phyloP scores from a whole-genome alignment of 2,888 invertebrate species.

The Thalpophila matura region DNA sequence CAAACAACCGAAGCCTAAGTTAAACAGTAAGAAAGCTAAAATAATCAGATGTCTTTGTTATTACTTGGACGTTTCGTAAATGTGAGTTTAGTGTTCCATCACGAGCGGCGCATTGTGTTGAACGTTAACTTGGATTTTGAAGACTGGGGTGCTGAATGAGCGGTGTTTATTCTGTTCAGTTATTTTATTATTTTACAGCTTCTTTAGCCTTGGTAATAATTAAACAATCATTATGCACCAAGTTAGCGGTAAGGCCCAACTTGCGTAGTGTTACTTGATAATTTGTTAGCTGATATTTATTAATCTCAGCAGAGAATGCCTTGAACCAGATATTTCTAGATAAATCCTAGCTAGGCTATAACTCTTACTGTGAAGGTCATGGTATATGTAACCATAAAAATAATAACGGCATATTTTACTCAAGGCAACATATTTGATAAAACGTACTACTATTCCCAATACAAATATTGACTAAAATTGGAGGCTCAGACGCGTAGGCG shows the following conservation, averaged over 20 bases:
- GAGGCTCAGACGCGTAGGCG: conserved; percentile 10
- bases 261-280: no score
- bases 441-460: conserved; percentile 17
- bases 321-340: conserved; percentile 9
- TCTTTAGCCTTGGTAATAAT: neutral
- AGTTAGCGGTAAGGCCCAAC: no score
- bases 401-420: conserved; percentile 26
- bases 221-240: no score
- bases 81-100: conserved; percentile 12
- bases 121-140: conserved; percentile 26
- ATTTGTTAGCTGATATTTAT: no score
- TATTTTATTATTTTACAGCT: neutral
- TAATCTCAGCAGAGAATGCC: neutral
- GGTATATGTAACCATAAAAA: conserved; percentile 30
- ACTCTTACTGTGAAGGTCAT: conserved; percentile 12
- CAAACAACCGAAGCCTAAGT: conserved; percentile 39
- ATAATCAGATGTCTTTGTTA: conserved; percentile 48
- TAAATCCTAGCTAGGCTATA: conserved; percentile 9
- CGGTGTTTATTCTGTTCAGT: neutral
- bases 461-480: conserved; percentile 36
- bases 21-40: conserved; percentile 42
- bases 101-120: conserved; percentile 6
- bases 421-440: conserved; percentile 31
- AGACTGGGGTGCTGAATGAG: neutral
- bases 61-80: conserved; percentile 31